phyloP scores from a whole-genome alignment of 2,113 vertebrate genomes.

The Pteropus alecto region DNA sequence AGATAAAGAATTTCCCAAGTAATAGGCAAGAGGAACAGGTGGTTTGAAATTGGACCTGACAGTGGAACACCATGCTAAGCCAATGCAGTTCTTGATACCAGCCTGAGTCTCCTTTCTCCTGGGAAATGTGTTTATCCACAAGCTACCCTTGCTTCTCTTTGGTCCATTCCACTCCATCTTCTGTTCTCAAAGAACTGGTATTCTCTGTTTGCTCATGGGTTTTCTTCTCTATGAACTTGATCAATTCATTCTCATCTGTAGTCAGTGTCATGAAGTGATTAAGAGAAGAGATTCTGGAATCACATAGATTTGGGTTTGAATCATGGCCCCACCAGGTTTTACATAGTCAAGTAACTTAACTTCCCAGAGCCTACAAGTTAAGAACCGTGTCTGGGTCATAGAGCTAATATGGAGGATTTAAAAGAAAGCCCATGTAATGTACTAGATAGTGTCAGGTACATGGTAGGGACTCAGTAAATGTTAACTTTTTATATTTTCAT shows the following conservation, averaged over 20 bases:
- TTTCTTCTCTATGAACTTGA: background rate
- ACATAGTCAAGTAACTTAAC: background rate
- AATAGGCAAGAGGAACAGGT: background rate
- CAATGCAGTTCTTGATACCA: background rate
- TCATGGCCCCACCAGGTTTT: background rate
- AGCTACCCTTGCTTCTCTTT: background rate
- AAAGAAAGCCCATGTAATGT: background rate
- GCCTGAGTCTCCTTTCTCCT: background rate
- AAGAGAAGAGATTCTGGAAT: constrained; percentile 1
- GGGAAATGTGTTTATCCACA: background rate
- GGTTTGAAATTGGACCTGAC: background rate
- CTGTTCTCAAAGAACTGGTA: background rate
- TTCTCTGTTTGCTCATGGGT: background rate
- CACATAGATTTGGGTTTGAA: background rate
- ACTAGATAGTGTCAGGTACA: background rate
- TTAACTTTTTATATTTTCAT: background rate
- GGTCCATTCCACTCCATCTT: background rate
- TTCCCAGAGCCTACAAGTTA: background rate
- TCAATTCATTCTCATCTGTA: background rate
- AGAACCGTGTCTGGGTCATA: background rate
- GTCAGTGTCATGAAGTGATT: background rate
- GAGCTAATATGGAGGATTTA: background rate
- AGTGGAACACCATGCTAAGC: background rate
- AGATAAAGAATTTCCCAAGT: background rate
- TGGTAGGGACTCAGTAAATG: background rate